Evolutionary conservation across 2,113 vertebrate genomes (phyloP).

Genomic region (Sylvia atricapilla): DNA sequence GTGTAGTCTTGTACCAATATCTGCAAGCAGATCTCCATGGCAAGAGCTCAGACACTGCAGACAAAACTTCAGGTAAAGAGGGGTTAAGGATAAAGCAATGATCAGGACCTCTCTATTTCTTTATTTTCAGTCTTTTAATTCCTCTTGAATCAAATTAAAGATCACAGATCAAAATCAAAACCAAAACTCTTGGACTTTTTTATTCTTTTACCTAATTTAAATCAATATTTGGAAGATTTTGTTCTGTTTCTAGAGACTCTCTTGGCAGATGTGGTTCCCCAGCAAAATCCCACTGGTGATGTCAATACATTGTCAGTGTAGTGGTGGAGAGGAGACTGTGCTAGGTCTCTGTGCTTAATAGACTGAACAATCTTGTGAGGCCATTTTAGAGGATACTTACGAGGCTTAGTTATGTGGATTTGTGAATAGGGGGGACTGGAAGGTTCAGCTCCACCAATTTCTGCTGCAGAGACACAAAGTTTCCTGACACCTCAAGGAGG

Average conservation of each 20-base stretch:
- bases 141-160: conserved; percentile 1
- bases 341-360: background rate
- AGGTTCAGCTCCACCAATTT: background rate
- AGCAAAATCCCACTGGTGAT: background rate
- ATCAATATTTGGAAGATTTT: conserved; percentile 18
- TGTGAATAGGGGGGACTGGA: background rate
- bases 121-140: background rate
- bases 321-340: background rate
- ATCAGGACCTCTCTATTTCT: background rate
- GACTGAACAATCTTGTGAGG: background rate
- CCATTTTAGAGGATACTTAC: background rate
- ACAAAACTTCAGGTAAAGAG: conserved; percentile 84
- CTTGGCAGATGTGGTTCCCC: conserved; percentile 53
- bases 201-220: conserved; percentile 25
- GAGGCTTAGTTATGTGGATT: background rate
- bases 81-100: conserved; percentile 21
- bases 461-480: background rate
- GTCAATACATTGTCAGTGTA: background rate
- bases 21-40: conserved; percentile 92
- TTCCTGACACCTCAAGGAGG: background rate
- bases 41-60: conserved; percentile 82
- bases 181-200: background rate
- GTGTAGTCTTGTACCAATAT: conserved; percentile 93
- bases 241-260: conserved; percentile 18
- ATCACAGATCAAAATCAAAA: background rate